These are phyloP conservation scores for Aporophyla nigra DNA, from an alignment of 2,888 invertebrate species.

Conservation along the genomic window DNA sequence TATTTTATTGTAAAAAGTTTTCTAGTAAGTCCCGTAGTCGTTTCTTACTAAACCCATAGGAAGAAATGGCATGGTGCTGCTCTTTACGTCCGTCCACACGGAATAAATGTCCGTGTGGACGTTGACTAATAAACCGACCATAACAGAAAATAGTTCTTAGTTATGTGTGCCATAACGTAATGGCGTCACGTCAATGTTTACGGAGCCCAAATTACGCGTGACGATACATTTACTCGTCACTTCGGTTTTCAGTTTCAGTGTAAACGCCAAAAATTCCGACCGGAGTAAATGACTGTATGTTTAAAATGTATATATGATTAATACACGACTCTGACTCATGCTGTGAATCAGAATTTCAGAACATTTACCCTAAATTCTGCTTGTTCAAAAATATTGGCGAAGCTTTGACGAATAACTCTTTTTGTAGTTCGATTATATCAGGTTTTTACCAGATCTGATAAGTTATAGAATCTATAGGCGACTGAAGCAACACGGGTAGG, in stretches of 20 bases:
- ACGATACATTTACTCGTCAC: conserved; percentile 73
- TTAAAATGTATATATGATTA: conserved; percentile 54
- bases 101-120: no score
- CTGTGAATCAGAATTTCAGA: conserved; percentile 39
- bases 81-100: no score
- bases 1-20: no score
- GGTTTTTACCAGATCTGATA: conserved; percentile 9
- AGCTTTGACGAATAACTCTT: not conserved
- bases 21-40: no score
- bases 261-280: conserved; percentile 31
- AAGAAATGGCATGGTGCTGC: no score
- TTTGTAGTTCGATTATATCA: not conserved
- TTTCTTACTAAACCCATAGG: no score
- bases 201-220: conserved; percentile 74
- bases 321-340: conserved; percentile 48
- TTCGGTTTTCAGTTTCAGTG: conserved; percentile 62
- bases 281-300: conserved; percentile 22
- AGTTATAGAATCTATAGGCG: no score
- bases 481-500: no score
- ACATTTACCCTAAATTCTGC: conserved; percentile 15
- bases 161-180: conserved; percentile 37
- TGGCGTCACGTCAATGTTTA: conserved; percentile 70
- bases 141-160: conserved; percentile 51
- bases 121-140: conserved; percentile 33
- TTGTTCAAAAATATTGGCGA: conserved; percentile 17